These are phyloP conservation scores for Lepidocolaptes lacrymiger DNA, from an alignment of 2,797 vertebrate genomes.

Conservation along the genomic window DNA sequence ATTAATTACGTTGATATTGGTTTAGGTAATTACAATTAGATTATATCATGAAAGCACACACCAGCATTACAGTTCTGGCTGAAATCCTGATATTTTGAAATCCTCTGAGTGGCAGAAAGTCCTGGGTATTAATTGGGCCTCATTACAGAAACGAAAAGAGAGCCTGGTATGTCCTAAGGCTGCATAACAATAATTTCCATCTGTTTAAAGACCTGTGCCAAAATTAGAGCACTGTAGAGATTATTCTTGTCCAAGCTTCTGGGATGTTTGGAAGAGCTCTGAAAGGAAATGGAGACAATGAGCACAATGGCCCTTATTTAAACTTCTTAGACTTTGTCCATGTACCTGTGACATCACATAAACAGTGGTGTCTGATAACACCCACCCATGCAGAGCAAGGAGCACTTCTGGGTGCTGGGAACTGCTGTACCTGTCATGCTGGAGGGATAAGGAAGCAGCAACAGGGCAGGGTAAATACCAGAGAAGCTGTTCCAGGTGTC, in stretches of 20 bases:
- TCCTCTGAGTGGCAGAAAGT: slow-evolving; percentile 2
- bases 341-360: neutral
- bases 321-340: neutral
- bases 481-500: neutral
- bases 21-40: slow-evolving; percentile 33
- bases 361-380: neutral
- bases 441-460: neutral
- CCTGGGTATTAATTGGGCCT: slow-evolving; percentile 49
- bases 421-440: neutral
- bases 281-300: neutral
- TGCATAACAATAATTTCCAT: slow-evolving; percentile 52
- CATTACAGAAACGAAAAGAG: slow-evolving; percentile 36
- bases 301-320: neutral
- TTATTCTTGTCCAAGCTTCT: neutral
- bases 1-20: neutral
- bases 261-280: neutral
- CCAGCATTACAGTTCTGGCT: slow-evolving; percentile 26
- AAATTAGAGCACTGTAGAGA: neutral
- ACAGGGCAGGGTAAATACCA: fast-evolving
- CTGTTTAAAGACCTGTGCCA: slow-evolving; percentile 43
- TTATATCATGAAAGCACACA: slow-evolving; percentile 35
- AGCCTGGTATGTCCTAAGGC: slow-evolving; percentile 37
- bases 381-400: neutral
- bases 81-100: slow-evolving; percentile 37
- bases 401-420: neutral